phyloP scores from a whole-genome alignment of 2,888 invertebrate species.

The Flexamia atlantica region DNA sequence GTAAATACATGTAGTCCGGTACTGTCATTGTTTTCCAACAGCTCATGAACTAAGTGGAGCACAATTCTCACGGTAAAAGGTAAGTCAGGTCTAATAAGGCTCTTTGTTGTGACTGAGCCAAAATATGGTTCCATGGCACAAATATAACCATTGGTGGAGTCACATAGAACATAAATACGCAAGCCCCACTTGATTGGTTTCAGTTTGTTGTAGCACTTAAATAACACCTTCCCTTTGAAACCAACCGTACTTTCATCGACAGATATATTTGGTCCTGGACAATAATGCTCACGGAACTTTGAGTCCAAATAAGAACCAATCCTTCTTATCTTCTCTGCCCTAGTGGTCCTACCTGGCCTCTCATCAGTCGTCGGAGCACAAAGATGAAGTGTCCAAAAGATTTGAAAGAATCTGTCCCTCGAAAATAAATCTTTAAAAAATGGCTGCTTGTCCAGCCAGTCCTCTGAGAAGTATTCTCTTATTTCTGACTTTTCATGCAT shows the following conservation, averaged over 20 bases:
- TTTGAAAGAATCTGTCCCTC: constrained; percentile 14
- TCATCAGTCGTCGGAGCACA: not conserved
- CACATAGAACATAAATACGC: constrained; percentile 4
- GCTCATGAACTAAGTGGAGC: constrained; percentile 14
- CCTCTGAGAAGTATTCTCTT: constrained; percentile 6
- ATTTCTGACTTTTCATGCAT: constrained; percentile 14
- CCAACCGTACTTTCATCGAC: constrained; percentile 39
- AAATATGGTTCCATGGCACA: constrained; percentile 41
- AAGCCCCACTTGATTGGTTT: constrained; percentile 52
- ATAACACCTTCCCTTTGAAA: no score
- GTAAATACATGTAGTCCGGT: constrained; percentile 45
- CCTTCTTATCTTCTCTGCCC: not conserved
- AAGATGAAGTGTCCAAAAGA: constrained; percentile 16
- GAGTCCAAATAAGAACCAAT: constrained; percentile 3
- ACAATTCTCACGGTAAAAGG: not conserved
- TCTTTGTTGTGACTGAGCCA: constrained; percentile 33
- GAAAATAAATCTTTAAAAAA: constrained; percentile 40
- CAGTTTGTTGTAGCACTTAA: constrained; percentile 34
- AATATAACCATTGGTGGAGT: constrained; percentile 23
- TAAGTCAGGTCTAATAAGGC: not conserved
- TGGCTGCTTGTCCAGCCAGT: not conserved
- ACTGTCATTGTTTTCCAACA: not conserved
- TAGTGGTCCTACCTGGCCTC: not conserved
- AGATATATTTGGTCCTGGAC: not conserved
- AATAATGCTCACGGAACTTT: constrained; percentile 19